Conservation (phyloP, 2,888 invertebrate species). For the Hipparchia sbordonii region DNA sequence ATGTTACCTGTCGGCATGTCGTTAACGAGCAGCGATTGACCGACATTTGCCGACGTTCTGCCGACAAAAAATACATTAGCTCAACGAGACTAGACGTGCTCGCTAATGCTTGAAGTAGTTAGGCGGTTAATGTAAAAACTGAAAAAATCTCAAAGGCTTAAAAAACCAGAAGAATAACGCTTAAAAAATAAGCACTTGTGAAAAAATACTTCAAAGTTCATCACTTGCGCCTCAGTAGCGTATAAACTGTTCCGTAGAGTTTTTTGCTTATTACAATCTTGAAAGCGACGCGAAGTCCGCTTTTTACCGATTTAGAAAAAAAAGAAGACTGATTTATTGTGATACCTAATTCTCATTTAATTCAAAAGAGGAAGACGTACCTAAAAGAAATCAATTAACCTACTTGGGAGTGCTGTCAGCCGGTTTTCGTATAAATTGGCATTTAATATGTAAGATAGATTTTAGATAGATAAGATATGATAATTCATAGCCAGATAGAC, state of each 20-base stretch:
- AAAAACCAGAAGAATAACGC: constrained; percentile 3
- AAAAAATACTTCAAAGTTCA: constrained; percentile 1
- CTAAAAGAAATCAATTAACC: constrained; percentile 17
- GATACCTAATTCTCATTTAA: neutral
- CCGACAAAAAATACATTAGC: constrained; percentile 11
- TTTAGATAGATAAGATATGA: neutral
- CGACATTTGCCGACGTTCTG: constrained; percentile 22
- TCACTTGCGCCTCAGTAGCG: constrained; percentile 5
- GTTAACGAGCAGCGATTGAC: constrained; percentile 33
- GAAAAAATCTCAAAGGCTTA: neutral
- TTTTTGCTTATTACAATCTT: constrained; percentile 16
- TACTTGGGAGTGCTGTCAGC: constrained; percentile 11
- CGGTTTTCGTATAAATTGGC: neutral
- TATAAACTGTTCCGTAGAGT: constrained; percentile 7
- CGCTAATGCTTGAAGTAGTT: constrained; percentile 28
- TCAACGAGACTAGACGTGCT: constrained; percentile 16
- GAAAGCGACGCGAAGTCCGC: neutral
- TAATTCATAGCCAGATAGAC: neutral
- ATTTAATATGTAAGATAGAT: neutral
- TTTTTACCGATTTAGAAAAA: constrained; percentile 11
- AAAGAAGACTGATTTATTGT: constrained; percentile 4
- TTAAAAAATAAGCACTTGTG: constrained; percentile 7
- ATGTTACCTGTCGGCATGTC: constrained; percentile 9
- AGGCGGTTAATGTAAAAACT: constrained; percentile 14
- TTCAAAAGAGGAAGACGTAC: constrained; percentile 1